Evolutionary conservation across 2,797 vertebrate species (phyloP).

Genomic region (Danio jaintianensis): DNA sequence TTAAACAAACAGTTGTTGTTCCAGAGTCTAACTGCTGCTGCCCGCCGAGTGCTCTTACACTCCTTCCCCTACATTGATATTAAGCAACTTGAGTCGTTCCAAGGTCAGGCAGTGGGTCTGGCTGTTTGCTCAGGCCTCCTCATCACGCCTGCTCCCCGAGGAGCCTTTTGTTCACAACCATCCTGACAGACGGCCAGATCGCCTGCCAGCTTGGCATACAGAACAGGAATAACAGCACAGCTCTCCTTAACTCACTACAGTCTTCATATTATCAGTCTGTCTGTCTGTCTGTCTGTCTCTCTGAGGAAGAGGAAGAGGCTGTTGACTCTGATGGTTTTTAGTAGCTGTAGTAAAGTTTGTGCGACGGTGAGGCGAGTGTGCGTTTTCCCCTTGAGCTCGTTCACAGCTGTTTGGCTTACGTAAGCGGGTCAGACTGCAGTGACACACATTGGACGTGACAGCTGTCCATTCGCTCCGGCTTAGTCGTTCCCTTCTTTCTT

Average conservation of each 20-base stretch:
- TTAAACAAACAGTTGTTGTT: slow-evolving; percentile 24
- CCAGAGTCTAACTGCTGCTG: slow-evolving; percentile 1
- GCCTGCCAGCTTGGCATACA: slow-evolving; percentile 45
- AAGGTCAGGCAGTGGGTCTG: slow-evolving; percentile 46
- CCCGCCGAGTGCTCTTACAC: not conserved
- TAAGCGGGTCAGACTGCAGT: slow-evolving; percentile 47
- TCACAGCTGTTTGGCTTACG: slow-evolving; percentile 59
- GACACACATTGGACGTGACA: slow-evolving; percentile 73
- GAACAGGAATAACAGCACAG: slow-evolving; percentile 39
- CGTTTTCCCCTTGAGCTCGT: slow-evolving; percentile 37
- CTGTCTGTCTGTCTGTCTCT: not conserved
- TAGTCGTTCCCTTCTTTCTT: slow-evolving; percentile 33
- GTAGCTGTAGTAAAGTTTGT: not conserved
- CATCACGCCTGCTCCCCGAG: slow-evolving; percentile 35
- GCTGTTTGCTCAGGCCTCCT: slow-evolving; percentile 44
- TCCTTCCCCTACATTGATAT: slow-evolving; percentile 31
- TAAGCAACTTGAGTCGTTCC: slow-evolving; percentile 44
- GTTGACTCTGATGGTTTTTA: not conserved
- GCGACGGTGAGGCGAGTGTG: slow-evolving; percentile 13
- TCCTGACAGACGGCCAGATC: slow-evolving; percentile 42
- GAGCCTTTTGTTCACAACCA: slow-evolving; percentile 47
- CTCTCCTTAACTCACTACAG: not conserved
- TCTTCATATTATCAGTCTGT: slow-evolving; percentile 24
- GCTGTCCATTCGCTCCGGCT: slow-evolving; percentile 69
- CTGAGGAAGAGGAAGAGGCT: slow-evolving; percentile 1